Conservation (phyloP, 2,888 invertebrate species). For the Hartigia nigra region DNA sequence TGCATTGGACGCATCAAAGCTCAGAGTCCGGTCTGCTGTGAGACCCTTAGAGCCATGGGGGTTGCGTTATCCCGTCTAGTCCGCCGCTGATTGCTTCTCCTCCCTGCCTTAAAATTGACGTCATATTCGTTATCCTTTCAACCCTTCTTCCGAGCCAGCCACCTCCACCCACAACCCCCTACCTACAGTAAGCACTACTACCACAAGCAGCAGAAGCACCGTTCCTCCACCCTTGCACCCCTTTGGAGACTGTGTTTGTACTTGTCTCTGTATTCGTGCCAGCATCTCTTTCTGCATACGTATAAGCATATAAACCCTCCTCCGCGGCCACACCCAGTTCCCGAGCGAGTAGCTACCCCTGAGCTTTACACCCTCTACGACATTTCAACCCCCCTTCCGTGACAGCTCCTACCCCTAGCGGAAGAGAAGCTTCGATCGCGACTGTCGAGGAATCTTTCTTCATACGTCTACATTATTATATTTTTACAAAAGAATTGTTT, state of each 20-base stretch:
- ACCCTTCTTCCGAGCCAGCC: constrained; percentile 53
- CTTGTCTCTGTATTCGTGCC: constrained; percentile 6
- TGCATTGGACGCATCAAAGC: constrained; percentile 41
- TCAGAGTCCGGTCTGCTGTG: constrained; percentile 46
- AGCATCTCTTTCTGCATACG: constrained; percentile 47
- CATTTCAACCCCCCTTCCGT: constrained; percentile 7
- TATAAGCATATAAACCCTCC: constrained; percentile 58
- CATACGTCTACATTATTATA: background rate
- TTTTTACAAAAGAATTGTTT: background rate
- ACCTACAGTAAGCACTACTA: background rate
- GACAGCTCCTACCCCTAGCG: background rate
- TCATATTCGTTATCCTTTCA: constrained; percentile 65
- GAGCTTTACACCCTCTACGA: background rate
- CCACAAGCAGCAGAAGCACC: background rate
- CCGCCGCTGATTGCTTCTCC: constrained; percentile 60
- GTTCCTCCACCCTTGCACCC: background rate
- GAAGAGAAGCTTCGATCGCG: background rate
- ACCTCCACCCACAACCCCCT: constrained; percentile 34
- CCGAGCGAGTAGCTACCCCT: background rate
- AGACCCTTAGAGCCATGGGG: constrained; percentile 24
- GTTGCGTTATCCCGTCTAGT: constrained; percentile 2
- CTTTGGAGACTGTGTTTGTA: background rate
- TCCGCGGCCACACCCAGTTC: constrained; percentile 34
- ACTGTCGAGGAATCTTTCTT: background rate
- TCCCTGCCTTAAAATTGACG: constrained; percentile 62